phyloP scores from a whole-genome alignment of 2,888 invertebrate species.

The Ctenicera cuprea region DNA sequence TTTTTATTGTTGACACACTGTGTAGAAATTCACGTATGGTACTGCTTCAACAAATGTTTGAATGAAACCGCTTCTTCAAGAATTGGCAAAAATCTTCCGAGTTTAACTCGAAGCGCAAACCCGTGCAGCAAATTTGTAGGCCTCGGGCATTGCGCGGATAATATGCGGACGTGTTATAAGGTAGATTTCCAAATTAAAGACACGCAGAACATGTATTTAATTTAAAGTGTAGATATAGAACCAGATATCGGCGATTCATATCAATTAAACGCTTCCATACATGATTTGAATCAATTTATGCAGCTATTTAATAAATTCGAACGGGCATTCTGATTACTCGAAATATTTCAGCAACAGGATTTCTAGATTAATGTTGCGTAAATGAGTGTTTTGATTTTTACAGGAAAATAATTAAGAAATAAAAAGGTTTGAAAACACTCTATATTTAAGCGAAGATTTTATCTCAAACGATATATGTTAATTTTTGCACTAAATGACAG shows the following conservation, averaged over 20 bases:
- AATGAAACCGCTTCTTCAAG: too few species aligned
- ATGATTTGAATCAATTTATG: slow-evolving; percentile 33
- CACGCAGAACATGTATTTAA: slow-evolving; percentile 25
- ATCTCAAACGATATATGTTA: not conserved
- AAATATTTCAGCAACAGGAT: slow-evolving; percentile 13
- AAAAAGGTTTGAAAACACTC: not conserved
- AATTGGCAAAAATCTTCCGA: too few species aligned
- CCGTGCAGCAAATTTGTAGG: not conserved
- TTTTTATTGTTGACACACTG: too few species aligned
- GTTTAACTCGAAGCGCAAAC: not conserved
- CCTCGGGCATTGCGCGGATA: slow-evolving; percentile 9
- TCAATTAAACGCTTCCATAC: slow-evolving; percentile 33
- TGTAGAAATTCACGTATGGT: too few species aligned
- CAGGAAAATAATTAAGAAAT: slow-evolving; percentile 32
- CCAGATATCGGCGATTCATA: slow-evolving; percentile 27
- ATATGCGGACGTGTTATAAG: slow-evolving; percentile 19
- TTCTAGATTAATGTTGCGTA: slow-evolving; percentile 22
- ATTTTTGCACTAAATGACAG: not conserved
- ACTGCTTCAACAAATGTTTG: too few species aligned
- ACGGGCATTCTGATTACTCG: slow-evolving; percentile 15
- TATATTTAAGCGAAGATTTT: slow-evolving; percentile 3
- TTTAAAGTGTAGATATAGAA: slow-evolving; percentile 29
- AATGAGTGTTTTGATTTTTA: slow-evolving; percentile 24
- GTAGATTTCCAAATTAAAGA: slow-evolving; percentile 34
- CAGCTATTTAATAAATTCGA: slow-evolving; percentile 27